Conservation (phyloP, 2,113 vertebrate species). For the Propithecus coquereli region DNA sequence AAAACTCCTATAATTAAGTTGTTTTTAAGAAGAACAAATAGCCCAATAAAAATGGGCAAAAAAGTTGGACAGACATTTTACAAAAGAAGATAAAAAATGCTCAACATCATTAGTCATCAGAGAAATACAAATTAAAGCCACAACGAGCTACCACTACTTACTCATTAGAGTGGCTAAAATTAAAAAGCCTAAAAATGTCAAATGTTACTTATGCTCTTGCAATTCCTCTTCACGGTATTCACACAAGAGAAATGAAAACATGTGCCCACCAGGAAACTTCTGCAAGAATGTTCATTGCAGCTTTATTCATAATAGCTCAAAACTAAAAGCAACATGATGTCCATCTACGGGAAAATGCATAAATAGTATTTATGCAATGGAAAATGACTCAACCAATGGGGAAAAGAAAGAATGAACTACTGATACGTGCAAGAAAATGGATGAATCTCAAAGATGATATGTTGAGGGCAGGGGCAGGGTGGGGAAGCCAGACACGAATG, state of each 20-base stretch:
- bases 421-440: neutral
- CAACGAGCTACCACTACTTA: neutral
- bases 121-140: slow-evolving; percentile 10
- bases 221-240: neutral
- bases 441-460: neutral
- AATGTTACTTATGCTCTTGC: neutral
- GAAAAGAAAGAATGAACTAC: neutral
- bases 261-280: neutral
- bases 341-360: neutral
- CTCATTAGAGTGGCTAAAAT: slow-evolving; percentile 2
- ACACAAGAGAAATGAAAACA: slow-evolving; percentile 48
- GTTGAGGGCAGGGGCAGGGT: neutral
- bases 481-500: neutral
- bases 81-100: neutral
- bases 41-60: neutral
- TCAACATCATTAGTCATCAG: neutral
- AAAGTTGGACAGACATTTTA: slow-evolving; percentile 21
- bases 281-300: neutral
- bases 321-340: neutral
- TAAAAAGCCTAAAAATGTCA: neutral
- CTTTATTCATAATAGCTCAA: neutral
- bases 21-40: neutral
- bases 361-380: neutral
- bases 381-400: neutral
- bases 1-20: neutral